These are phyloP conservation scores for Steinernema carpocapsae DNA, from an alignment of 2,888 invertebrate species.

Conservation along the genomic window DNA sequence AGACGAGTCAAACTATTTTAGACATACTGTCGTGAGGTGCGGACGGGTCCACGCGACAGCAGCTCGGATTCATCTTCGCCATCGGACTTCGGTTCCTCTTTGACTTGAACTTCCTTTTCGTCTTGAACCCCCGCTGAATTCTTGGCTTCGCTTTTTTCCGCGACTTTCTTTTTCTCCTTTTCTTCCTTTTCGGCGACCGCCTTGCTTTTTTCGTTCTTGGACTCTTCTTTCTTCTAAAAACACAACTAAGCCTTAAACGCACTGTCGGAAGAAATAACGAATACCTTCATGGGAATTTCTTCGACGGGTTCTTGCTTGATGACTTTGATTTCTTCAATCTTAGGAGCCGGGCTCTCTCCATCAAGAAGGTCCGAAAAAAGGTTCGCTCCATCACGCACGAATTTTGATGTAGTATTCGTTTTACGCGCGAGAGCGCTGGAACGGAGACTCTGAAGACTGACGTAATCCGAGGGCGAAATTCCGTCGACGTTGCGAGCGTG, in stretches of 20 bases:
- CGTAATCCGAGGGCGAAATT: slow-evolving; percentile 61
- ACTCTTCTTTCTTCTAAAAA: slow-evolving; percentile 38
- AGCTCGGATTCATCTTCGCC: slow-evolving; percentile 53
- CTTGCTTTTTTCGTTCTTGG: not conserved
- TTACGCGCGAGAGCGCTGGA: slow-evolving; percentile 65
- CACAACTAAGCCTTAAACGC: not conserved
- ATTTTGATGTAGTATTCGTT: slow-evolving; percentile 66
- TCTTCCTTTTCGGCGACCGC: slow-evolving; percentile 35
- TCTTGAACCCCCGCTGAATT: too few species aligned
- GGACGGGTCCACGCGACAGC: slow-evolving; percentile 64
- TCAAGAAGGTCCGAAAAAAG: slow-evolving; percentile 61
- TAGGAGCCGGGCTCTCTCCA: slow-evolving; percentile 36
- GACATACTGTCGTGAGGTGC: slow-evolving; percentile 43
- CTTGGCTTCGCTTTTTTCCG: not conserved
- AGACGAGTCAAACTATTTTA: too few species aligned
- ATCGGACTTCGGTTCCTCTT: slow-evolving; percentile 30
- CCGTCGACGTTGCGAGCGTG: slow-evolving; percentile 41
- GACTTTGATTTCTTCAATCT: slow-evolving; percentile 36
- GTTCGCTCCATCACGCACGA: slow-evolving; percentile 55
- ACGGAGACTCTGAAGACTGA: slow-evolving; percentile 63
- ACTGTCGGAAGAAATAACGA: not conserved
- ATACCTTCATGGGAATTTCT: slow-evolving; percentile 4
- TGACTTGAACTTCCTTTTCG: slow-evolving; percentile 37
- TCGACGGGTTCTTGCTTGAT: not conserved
- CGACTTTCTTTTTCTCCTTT: slow-evolving; percentile 46